Evolutionary conservation across 2,113 vertebrate genomes (phyloP).

Genomic region (Jaculus jaculus): DNA sequence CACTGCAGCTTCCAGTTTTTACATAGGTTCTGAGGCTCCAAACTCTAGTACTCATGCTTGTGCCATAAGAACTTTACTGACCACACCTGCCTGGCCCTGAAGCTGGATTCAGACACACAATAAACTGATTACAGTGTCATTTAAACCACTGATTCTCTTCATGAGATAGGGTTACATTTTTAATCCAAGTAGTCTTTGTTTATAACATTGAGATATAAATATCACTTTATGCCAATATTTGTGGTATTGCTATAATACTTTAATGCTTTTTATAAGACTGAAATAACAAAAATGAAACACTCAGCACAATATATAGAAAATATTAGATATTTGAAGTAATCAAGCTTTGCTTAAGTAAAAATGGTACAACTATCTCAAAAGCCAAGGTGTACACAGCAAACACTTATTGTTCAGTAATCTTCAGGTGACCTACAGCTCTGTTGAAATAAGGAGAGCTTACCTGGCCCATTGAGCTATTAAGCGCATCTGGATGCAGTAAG

Average conservation of each 20-base stretch:
- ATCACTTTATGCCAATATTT: slow-evolving; percentile 2
- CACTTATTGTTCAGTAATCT: background rate
- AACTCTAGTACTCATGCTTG: too few species aligned
- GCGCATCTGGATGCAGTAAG: background rate
- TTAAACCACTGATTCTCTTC: slow-evolving; percentile 5
- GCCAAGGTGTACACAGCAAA: background rate
- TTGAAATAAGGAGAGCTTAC: background rate
- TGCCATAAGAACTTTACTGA: too few species aligned
- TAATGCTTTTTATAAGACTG: background rate
- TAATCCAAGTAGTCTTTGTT: background rate
- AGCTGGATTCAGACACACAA: background rate
- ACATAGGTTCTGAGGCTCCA: too few species aligned
- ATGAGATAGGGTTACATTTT: background rate
- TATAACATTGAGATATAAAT: background rate
- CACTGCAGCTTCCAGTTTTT: too few species aligned
- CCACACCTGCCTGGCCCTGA: too few species aligned
- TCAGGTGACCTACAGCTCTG: background rate
- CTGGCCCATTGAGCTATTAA: background rate
- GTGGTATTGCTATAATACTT: background rate
- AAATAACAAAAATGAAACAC: slow-evolving; percentile 30
- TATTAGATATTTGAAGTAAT: background rate
- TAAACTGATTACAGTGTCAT: background rate
- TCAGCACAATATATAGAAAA: background rate
- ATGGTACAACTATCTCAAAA: background rate
- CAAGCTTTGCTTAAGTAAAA: background rate